Base-by-base conservation (phyloP, 1,140 invertebrate genomes). In the Bombus fervidus region DNA sequence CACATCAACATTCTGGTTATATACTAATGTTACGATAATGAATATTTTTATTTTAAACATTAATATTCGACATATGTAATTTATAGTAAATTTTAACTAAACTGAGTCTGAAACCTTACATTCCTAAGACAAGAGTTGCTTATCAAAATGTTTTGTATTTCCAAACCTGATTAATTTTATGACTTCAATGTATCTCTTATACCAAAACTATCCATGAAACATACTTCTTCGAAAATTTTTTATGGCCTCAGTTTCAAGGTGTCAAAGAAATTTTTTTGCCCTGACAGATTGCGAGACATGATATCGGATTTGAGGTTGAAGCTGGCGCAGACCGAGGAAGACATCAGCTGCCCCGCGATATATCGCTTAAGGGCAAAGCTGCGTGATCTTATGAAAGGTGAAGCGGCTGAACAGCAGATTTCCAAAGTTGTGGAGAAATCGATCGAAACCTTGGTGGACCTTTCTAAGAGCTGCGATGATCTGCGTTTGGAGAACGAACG, bases 301-400 rank as follows among this genome's bases (percentile, higher is more conserved):
- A 93, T 93, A 86, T 86, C 73, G 28, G 69, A 91, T 47, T 86
- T 95, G 69, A 89, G 87, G 85, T 80, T 92, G 81, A 91, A 85
- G 76, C 81, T 95, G 12, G 90, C 85, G 15, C 85, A 93, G 72
- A 82, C 75, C 22, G 91, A 93, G 81, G 92, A 93, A 34, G 92
- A 93, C 62, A 88, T 88, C 34, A 94, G 93, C 37, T 94, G 92
- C 66, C 88, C 88, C 6, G 92, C 91, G 74, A 80, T 95, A 76
- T 93, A 94, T 91, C 92, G 92, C 84, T 87, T 95, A 62, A 92
- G 92, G 79, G 92, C 89, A 28, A 94, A 93, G 81, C 76, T 95
- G 41, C 86, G 90, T 0, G 91, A 93, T 47, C 85, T 94, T 68
- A 93, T 90, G 90, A 93, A 92, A 80, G 91, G 84, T 72, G 85